Conservation (phyloP, 2,888 invertebrate genomes). For the Anagyrus pseudococci region DNA sequence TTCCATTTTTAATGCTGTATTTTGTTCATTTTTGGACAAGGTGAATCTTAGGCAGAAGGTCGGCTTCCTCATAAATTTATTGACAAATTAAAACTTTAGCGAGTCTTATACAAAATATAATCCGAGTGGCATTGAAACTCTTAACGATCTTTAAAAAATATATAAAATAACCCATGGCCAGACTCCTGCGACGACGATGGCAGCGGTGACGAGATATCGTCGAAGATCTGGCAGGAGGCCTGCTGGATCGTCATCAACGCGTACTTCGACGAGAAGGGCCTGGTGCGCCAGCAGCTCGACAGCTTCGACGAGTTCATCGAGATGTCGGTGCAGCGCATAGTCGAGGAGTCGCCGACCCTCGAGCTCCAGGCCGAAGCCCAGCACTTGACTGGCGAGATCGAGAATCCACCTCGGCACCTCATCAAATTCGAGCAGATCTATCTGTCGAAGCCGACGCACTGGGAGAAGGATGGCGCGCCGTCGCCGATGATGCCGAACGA, state of each 20-base stretch:
- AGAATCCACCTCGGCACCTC: slow-evolving; percentile 83
- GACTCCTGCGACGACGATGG: slow-evolving; percentile 73
- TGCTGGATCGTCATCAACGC: slow-evolving; percentile 99
- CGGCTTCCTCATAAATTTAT: too few relatives aligned
- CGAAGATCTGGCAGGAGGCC: slow-evolving; percentile 99
- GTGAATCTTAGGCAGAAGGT: too few relatives aligned
- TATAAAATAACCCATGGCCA: neutral
- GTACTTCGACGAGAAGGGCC: slow-evolving; percentile 99
- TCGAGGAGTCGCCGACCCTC: slow-evolving; percentile 98
- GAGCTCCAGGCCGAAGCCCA: slow-evolving; percentile 98
- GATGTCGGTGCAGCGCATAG: slow-evolving; percentile 99
- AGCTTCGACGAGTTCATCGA: slow-evolving; percentile 99
- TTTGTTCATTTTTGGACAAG: too few relatives aligned
- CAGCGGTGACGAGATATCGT: slow-evolving; percentile 93
- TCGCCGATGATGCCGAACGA: slow-evolving; percentile 99
- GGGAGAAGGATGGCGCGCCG: slow-evolving; percentile 99
- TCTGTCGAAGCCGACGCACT: slow-evolving; percentile 98
- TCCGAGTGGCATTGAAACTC: neutral
- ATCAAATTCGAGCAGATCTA: slow-evolving; percentile 99
- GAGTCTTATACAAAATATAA: neutral
- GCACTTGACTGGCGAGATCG: slow-evolving; percentile 91
- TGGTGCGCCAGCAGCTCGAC: slow-evolving; percentile 98
- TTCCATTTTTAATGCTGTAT: too few relatives aligned
- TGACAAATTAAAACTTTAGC: too few relatives aligned
- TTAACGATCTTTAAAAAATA: neutral